Evolutionary conservation across 2,888 invertebrate species (phyloP).

Genomic region (Idaea aversata): DNA sequence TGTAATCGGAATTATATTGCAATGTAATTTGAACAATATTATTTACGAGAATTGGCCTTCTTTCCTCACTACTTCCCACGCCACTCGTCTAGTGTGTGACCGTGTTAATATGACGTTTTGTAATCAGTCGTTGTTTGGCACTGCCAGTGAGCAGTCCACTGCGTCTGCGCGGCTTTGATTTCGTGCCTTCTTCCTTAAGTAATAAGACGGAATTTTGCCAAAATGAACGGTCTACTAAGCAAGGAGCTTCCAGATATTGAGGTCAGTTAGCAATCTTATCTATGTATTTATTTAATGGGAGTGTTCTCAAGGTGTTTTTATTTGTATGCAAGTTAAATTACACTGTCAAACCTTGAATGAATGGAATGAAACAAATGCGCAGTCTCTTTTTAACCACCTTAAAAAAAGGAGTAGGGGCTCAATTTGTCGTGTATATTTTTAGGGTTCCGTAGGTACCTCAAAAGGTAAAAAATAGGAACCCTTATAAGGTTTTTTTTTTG

Average conservation of each 20-base stretch:
- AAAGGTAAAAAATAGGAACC: no score
- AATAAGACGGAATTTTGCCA: constrained; percentile 30
- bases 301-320: background rate
- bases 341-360: background rate
- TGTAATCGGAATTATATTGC: no score
- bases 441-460: no score
- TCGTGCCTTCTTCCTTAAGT: constrained; percentile 9
- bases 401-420: no score
- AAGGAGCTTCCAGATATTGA: constrained; percentile 91
- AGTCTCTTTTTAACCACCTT: background rate
- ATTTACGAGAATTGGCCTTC: background rate
- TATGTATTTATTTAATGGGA: background rate
- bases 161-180: constrained; percentile 31
- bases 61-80: background rate
- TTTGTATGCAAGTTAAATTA: background rate
- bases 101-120: background rate
- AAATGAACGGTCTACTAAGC: constrained; percentile 81
- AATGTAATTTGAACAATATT: no score
- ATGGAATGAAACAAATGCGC: background rate
- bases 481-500: no score
- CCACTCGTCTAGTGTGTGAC: background rate
- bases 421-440: no score
- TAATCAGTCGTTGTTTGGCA: constrained; percentile 62
- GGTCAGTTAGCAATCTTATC: constrained; percentile 72
- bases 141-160: constrained; percentile 78